A percentile compares a stretch with the other conserved stretches of the same genome.
phyloP scores from a whole-genome alignment of 2,113 vertebrate genomes.

The Nettapus auritus region DNA sequence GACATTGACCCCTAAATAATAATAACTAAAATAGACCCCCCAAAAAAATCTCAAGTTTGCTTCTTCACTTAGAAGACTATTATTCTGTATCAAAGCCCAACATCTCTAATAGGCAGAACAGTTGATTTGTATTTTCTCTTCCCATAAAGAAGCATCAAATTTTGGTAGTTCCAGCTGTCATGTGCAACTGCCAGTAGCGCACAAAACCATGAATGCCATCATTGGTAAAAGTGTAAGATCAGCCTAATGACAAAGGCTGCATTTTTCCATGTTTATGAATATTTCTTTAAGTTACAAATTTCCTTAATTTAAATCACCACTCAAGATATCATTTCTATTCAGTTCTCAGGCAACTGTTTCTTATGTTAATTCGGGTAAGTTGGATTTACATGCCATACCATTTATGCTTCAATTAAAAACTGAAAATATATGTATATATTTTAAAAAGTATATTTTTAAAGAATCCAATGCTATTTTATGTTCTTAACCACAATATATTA shows the following conservation, averaged over 20 bases:
- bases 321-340: neutral
- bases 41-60: neutral
- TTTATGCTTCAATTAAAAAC: neutral
- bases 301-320: neutral
- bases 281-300: neutral
- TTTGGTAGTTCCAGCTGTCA: neutral
- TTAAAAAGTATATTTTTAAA: neutral
- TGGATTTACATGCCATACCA: neutral
- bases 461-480: neutral
- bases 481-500: neutral
- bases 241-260: neutral
- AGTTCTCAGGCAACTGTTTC: neutral
- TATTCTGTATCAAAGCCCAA: neutral
- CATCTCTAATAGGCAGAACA: neutral
- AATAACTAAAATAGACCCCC: neutral
- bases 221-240: neutral
- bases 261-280: neutral
- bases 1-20: neutral
- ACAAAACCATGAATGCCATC: rapidly evolving
- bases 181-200: neutral
- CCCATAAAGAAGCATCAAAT: neutral
- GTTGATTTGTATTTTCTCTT: neutral
- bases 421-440: no score
- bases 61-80: neutral
- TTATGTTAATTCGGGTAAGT: rapidly evolving